Evolutionary conservation across 2,888 invertebrate species (phyloP).

Genomic region (Cancer borealis): DNA sequence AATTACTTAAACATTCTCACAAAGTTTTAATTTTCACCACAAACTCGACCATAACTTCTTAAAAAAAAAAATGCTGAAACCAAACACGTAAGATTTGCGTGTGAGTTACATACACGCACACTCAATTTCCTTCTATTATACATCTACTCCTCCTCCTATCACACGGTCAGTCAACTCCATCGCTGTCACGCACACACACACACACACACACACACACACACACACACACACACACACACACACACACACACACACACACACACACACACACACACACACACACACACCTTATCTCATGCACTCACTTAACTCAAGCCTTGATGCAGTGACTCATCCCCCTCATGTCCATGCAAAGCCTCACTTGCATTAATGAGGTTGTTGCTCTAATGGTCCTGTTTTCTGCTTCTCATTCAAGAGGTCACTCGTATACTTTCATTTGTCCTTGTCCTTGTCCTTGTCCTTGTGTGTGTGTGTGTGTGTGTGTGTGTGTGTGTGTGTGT

Average conservation of each 20-base stretch:
- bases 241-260: not conserved
- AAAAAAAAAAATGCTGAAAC: too few species aligned
- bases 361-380: not conserved
- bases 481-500: constrained; percentile 20
- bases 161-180: not conserved
- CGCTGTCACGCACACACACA: not conserved
- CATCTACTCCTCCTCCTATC: not conserved
- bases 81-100: too few species aligned
- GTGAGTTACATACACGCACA: not conserved
- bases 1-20: too few species aligned
- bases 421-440: not conserved
- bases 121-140: not conserved
- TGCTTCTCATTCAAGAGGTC: not conserved
- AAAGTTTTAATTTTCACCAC: too few species aligned
- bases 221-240: too few species aligned
- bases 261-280: too few species aligned
- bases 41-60: too few species aligned
- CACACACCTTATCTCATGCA: constrained; percentile 9
- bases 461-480: not conserved
- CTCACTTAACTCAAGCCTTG: not conserved
- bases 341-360: not conserved
- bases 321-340: not conserved
- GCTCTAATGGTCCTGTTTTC: too few species aligned
- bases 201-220: too few species aligned
- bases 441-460: not conserved